These are phyloP conservation scores for Oasisia sp. DNA, from an alignment of 2,888 invertebrate species.

Conservation along the genomic window DNA sequence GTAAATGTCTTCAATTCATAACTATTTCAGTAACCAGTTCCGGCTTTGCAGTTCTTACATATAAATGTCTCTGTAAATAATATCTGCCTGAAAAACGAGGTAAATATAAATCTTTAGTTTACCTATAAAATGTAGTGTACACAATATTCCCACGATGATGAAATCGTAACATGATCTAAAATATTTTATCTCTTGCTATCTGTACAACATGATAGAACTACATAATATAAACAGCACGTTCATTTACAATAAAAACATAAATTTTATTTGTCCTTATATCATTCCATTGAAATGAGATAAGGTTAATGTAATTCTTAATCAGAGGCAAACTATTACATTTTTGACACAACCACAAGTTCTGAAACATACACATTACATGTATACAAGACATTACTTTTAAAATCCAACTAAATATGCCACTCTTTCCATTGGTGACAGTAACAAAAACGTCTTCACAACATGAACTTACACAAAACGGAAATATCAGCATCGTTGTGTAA, in stretches of 20 bases:
- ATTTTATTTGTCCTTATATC: neutral
- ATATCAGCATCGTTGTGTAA: constrained; percentile 2
- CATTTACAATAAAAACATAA: neutral
- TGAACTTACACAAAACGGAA: neutral
- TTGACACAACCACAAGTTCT: neutral
- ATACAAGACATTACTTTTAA: neutral
- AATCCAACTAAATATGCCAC: neutral
- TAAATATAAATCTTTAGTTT: neutral
- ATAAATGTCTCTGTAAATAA: neutral
- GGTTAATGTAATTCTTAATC: neutral
- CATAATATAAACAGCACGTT: neutral
- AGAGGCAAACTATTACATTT: neutral
- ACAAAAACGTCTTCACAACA: neutral
- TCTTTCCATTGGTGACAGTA: neutral
- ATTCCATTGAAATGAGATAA: neutral
- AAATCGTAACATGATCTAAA: neutral
- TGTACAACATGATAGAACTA: neutral
- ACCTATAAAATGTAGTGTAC: neutral
- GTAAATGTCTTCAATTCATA: neutral
- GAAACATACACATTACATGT: neutral
- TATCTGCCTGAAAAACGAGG: neutral
- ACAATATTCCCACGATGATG: neutral
- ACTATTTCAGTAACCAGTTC: neutral
- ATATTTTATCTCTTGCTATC: neutral
- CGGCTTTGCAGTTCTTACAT: neutral